Percentiles rank a stretch among this genome's conserved stretches.
These are phyloP conservation scores for Sebastiscus albofasciatus DNA, from an alignment of 2,797 vertebrate species.

Conservation along the genomic window DNA sequence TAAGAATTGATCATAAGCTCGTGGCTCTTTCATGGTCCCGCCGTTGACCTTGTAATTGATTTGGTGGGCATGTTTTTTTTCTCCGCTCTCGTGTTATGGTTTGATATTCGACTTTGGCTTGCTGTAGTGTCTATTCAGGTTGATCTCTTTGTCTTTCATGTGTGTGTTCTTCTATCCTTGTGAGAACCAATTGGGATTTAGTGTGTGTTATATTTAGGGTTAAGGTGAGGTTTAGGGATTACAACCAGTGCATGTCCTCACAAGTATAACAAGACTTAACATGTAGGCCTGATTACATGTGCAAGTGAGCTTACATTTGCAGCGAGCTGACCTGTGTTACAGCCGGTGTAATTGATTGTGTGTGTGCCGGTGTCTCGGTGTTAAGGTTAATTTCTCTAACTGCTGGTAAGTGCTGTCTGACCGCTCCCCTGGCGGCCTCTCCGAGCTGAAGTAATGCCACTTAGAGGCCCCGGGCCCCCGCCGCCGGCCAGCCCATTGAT, in stretches of 20 bases:
- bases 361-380: constrained; percentile 71
- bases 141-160: constrained; percentile 44
- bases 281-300: constrained; percentile 37
- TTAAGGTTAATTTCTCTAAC: constrained; percentile 86
- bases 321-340: constrained; percentile 63
- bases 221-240: constrained; percentile 20
- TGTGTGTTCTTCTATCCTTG: neutral
- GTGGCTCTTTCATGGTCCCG: constrained; percentile 87
- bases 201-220: constrained; percentile 2
- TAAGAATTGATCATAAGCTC: constrained; percentile 66
- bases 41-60: constrained; percentile 85
- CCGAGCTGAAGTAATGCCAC: constrained; percentile 79
- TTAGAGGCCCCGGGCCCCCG: constrained; percentile 73
- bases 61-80: constrained; percentile 34
- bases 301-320: constrained; percentile 50
- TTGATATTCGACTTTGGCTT: constrained; percentile 69
- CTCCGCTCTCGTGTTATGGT: constrained; percentile 49
- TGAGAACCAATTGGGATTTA: constrained; percentile 18
- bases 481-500: constrained; percentile 77
- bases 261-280: neutral
- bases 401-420: constrained; percentile 85
- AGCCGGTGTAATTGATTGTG: constrained; percentile 76
- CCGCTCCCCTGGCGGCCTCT: constrained; percentile 82
- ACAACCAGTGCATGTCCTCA: constrained; percentile 17
- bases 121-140: constrained; percentile 20